These are phyloP conservation scores for Escarpia spicata DNA, from an alignment of 2,888 invertebrate genomes.

Conservation along the genomic window DNA sequence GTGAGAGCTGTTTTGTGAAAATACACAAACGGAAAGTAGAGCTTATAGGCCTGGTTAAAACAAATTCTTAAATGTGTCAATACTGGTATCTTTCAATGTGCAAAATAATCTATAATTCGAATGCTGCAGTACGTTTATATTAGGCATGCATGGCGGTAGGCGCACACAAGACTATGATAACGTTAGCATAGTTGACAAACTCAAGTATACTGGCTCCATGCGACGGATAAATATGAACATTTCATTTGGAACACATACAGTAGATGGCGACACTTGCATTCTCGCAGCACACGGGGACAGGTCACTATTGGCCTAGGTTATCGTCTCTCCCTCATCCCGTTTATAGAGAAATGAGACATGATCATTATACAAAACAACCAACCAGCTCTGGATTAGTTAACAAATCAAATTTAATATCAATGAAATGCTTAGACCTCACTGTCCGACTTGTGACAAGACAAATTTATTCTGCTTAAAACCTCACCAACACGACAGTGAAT, in stretches of 20 bases:
- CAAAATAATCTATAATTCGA: not conserved
- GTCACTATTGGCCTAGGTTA: too few relatives aligned
- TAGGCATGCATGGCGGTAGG: not conserved
- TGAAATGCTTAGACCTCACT: not conserved
- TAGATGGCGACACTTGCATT: constrained; percentile 2
- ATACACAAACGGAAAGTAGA: too few relatives aligned
- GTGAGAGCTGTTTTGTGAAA: too few relatives aligned
- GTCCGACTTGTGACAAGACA: not conserved
- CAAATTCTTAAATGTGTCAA: too few relatives aligned
- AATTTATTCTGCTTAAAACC: not conserved
- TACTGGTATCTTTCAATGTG: not conserved
- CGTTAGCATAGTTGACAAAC: not conserved
- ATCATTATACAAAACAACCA: too few relatives aligned
- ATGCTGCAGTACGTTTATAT: not conserved
- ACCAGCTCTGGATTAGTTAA: too few relatives aligned
- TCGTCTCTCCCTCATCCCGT: too few relatives aligned
- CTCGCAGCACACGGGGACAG: not conserved
- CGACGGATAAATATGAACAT: not conserved
- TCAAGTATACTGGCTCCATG: not conserved
- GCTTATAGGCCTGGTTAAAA: too few relatives aligned
- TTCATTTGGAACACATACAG: not conserved
- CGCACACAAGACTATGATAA: not conserved
- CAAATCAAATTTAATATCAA: too few relatives aligned
- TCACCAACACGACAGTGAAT: not conserved
- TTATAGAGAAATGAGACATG: too few relatives aligned